Evolutionary conservation across 1,140 invertebrate genomes (phyloP), one percentile per base, ranked within the genome.

Genomic region (Dermatophagoides farinae): DNA sequence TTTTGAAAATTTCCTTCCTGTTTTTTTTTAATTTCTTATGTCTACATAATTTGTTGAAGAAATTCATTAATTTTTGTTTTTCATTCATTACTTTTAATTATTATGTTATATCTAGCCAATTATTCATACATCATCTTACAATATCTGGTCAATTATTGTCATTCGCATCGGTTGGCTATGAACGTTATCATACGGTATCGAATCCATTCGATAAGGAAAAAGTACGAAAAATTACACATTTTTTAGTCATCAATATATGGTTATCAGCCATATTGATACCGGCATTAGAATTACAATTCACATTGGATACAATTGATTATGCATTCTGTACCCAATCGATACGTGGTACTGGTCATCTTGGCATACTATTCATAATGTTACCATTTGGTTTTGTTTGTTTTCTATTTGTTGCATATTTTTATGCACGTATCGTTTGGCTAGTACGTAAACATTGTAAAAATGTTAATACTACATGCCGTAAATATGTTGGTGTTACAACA

Each of bases 121-220:
- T 59, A 39, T 47, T 60, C 31, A 23, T 60, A n/a, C 43, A 60
- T 25, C 16, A 43, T n/a, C 8, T 60, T 10, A 14, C 58, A 20
- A 49, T 47, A 11, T 31, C 25, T 11, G 58, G 58, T 1, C 58
- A 60, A 41, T 20, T 47, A 11, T 39, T 60, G 11, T 47, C 58
- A 16, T 60, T 60, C n/a, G 58, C 47, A 20, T 31, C 58, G 11
- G 58, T 60, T 6, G 58, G 58, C 22, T 60, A 60, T 43, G 58
- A 60, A 43, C 41, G 58, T 18, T 60, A 60, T 43, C 58, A 60
- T 23, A 60, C 58, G 1, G 44, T 60, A 20, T 47, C 43, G 11
- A 49, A 60, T 38, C 58, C 58, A 14, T 60, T 60, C 22, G 58
- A 60, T 37, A 60, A 60, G 22, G 58, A 60, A 52, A 60, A 49